Percentiles rank a stretch among this genome's conserved stretches.
phyloP scores from a whole-genome alignment of 2,888 invertebrate genomes.

The Lissocephala sabroskyi region DNA sequence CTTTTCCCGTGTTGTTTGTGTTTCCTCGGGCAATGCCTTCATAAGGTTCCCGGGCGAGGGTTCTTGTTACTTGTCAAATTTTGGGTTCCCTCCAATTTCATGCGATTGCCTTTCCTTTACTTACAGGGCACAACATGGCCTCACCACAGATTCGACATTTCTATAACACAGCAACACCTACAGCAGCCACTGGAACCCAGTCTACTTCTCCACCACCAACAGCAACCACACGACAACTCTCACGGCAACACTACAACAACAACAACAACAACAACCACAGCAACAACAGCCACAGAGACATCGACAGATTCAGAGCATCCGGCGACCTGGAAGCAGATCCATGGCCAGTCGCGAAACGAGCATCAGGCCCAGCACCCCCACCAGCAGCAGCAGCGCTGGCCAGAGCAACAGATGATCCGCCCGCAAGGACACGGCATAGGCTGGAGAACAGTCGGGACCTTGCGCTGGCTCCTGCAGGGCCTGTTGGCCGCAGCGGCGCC shows the following conservation, averaged over 20 bases:
- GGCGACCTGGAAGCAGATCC: constrained; percentile 27
- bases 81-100: no score
- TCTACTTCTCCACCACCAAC: constrained; percentile 39
- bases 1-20: no score
- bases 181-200: constrained; percentile 43
- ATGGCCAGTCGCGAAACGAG: background rate
- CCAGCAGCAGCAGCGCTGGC: constrained; percentile 4
- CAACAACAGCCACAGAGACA: constrained; percentile 8
- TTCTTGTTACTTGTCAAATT: no score
- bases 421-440: no score
- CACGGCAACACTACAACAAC: constrained; percentile 28
- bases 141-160: constrained; percentile 72
- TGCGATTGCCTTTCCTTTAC: no score
- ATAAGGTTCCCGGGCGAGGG: no score
- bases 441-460: no score
- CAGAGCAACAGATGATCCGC: no score
- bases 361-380: constrained; percentile 52
- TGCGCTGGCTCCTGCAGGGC: constrained; percentile 8
- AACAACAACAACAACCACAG: constrained; percentile 9
- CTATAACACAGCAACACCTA: constrained; percentile 66
- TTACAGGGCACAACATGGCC: constrained; percentile 73
- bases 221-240: constrained; percentile 56
- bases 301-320: no score
- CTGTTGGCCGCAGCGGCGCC: constrained; percentile 28
- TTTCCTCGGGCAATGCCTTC: no score